A percentile compares a stretch with the other conserved stretches of the same genome.
phyloP scores from a whole-genome alignment of 2,113 vertebrate species.

The Megaceryle maxima region DNA sequence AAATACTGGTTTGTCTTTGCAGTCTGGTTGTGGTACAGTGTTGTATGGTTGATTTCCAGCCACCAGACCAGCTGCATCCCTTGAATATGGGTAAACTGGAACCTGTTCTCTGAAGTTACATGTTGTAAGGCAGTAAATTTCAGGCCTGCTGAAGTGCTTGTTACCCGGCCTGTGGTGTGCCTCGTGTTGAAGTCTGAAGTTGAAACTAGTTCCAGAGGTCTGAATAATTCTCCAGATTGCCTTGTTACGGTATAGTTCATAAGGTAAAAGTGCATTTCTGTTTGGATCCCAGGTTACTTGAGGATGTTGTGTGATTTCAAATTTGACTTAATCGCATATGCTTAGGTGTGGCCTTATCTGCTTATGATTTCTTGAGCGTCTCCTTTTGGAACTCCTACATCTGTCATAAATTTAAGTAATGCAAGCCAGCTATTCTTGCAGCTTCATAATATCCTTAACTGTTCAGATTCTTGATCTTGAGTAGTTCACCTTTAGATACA shows the following conservation, averaged over 20 bases:
- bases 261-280: not conserved
- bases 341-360: not conserved
- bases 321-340: not conserved
- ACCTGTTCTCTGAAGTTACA: not conserved
- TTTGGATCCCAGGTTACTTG: not conserved
- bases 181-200: not conserved
- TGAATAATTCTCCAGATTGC: not conserved
- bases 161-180: rapidly evolving
- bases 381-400: not conserved
- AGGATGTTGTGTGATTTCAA: not conserved
- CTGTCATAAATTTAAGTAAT: not conserved
- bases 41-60: not conserved
- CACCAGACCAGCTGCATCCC: not conserved
- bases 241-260: not conserved
- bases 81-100: not conserved
- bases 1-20: not conserved
- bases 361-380: not conserved
- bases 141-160: not conserved
- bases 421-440: not conserved
- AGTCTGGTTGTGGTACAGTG: not conserved
- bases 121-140: not conserved
- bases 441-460: not conserved
- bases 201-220: not conserved
- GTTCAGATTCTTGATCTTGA: not conserved
- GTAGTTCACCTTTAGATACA: not conserved